A percentile compares a stretch with the other conserved stretches of the same genome.
These are phyloP conservation scores for Aphelocoma californica DNA, from an alignment of 2,797 vertebrate genomes.

Conservation along the genomic window DNA sequence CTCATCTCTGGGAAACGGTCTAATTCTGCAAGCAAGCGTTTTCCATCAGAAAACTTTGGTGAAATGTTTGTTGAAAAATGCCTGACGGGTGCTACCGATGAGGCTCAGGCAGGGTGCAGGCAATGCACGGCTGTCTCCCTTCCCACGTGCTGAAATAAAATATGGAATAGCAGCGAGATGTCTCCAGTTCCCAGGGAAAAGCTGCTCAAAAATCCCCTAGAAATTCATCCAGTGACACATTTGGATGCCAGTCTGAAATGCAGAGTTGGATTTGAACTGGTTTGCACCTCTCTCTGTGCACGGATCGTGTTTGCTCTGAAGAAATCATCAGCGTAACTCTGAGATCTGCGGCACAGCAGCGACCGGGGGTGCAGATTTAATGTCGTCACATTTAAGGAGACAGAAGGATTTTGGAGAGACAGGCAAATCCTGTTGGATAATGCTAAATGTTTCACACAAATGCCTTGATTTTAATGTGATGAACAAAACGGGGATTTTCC, in stretches of 20 bases:
- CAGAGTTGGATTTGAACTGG: background rate
- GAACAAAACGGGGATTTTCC: background rate
- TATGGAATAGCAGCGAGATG: fast-evolving
- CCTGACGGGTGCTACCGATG: fast-evolving
- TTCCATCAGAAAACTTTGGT: background rate
- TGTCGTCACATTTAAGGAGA: background rate
- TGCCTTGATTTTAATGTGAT: background rate
- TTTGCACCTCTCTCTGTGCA: background rate
- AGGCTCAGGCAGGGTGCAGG: background rate
- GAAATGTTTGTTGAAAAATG: background rate
- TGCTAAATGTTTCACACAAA: background rate
- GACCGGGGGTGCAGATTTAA: background rate
- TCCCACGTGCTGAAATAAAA: background rate
- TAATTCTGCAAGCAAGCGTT: fast-evolving
- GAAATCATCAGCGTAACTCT: fast-evolving
- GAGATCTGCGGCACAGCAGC: background rate
- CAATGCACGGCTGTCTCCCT: fast-evolving
- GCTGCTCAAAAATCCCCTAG: background rate
- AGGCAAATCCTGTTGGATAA: background rate
- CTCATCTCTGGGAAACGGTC: fast-evolving
- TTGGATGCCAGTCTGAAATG: background rate
- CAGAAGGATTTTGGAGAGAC: background rate
- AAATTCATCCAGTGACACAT: background rate
- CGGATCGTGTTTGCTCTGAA: fast-evolving
- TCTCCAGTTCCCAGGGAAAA: background rate